Evolutionary conservation across 2,797 vertebrate species (phyloP), one percentile per base, ranked within the genome.

Genomic region (Heteromormyrus szaboi): DNA sequence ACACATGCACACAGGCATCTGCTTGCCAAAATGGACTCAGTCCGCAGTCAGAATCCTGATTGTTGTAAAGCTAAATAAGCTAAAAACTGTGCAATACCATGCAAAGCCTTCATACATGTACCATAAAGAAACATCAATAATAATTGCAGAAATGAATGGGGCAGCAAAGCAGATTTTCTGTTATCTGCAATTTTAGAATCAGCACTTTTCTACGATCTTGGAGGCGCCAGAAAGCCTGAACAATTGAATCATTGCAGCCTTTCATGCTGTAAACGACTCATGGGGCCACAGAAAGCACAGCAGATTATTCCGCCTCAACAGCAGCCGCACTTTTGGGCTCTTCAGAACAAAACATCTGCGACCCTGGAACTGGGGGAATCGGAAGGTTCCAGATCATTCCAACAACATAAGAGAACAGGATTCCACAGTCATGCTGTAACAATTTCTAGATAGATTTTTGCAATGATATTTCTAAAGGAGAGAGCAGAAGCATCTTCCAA

Each of bases 391-490:
- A 22, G 19, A 56, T 84, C 86, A 65, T 84, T 83, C 41, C 50
- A 56, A n/a, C 29, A 86, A n/a, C 62, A 62, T 76, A 87, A 87
- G 6, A 56, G 22, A 48, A 87, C 25, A n/a, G 48, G 22, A 81
- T 89, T 89, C 37, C 85, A 62, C 53, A 81, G 68, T 22, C 50
- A 81, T 87, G 68, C 68, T 11, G 85, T 89, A 87, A 89, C 51
- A 46, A 87, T 59, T 87, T 89, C 50, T 87, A 33, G 41, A 41
- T 50, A n/a, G 79, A 62, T 37, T 48, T 56, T 25, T 50, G 53
- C 29, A 29, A 11, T 9, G 22, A 62, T 37, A 37, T 56, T 41
- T 86, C 53, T 19, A 86, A 54, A 59, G 85, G 29, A 5, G 8
- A 9, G 53, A 37, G 50, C 25, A 84, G 81, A 50, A 2, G n/a